Base-by-base conservation (phyloP, 2,888 invertebrate genomes). In the Oligia fasciuncula region DNA sequence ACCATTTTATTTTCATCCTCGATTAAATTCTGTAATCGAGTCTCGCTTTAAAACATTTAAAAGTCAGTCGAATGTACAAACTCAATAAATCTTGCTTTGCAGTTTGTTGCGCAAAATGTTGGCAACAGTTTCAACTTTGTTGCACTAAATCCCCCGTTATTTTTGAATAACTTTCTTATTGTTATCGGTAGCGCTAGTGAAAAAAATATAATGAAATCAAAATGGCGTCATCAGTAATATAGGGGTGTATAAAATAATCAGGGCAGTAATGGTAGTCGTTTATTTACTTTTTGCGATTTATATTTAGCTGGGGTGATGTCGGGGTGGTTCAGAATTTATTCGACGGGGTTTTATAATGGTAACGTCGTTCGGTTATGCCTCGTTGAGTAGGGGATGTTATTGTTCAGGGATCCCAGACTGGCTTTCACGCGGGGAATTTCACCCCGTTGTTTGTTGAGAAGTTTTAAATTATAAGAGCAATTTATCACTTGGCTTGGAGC, bases 281-380 rank as follows among this genome's bases (percentile, higher is more conserved):
- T 97, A 97, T 97, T 97, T 97, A 97, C 96, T 96, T 96, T 96
- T 94, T 91, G 91, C 94, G 92, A 95, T 95, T 96, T 95, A 95
- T 96, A 94, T 94, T 94, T 86, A 93, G 88, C 67, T 88, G 75
- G 89, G 89, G 85, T 74, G 79, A 91, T 88, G 91, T 91, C 89
- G 90, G 95, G 93, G 93, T 92, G 88, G 91, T 87, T 91, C 81
- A 76, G 88, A 93, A 94, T 94, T 93, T 93, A 93, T 94, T 92
- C 91, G 86, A 91, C 90, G 90, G 94, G 95, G 94, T 93, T 91
- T 93, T 93, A 93, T 94, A 93, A 94, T 94, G 92, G 92, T 93
- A 91, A 92, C 91, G 91, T 90, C 89, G 91, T 95, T 96, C 95
- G 90, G 96, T 94, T 95, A 95, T 94, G 96, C 93, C 96, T 96